A percentile compares a stretch with the other conserved stretches of the same genome.
Evolutionary conservation across 1,140 invertebrate species (phyloP).

Genomic region (Heliconius congener): DNA sequence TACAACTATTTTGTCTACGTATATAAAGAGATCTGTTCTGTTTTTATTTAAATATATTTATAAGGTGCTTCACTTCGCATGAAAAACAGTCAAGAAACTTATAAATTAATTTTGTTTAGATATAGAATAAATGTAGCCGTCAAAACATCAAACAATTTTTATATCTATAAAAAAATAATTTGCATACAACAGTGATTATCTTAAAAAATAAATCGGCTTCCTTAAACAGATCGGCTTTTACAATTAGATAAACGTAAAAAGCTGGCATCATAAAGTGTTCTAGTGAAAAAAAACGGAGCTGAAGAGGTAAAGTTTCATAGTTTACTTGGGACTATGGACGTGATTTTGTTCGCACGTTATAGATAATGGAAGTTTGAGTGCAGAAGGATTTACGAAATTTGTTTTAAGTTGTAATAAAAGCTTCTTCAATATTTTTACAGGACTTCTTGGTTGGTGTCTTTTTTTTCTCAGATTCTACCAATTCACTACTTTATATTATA

Average conservation of each 20-base stretch:
- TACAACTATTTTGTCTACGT: too few species aligned
- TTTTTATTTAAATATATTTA: neutral
- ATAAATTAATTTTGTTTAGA: too few species aligned
- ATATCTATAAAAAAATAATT: neutral
- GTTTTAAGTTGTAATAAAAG: neutral
- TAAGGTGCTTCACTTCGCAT: too few species aligned
- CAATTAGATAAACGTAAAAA: neutral
- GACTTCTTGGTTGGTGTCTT: neutral
- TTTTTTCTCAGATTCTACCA: neutral
- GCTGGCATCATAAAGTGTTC: neutral
- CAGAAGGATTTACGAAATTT: neutral
- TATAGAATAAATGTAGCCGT: neutral
- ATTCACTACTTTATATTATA: neutral
- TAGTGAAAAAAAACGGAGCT: neutral
- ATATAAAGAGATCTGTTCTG: neutral
- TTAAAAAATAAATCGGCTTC: neutral
- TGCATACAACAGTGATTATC: neutral
- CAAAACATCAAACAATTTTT: too few species aligned
- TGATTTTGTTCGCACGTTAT: slow-evolving; percentile 7
- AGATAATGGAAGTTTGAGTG: neutral
- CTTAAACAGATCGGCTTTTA: neutral
- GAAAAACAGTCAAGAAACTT: too few species aligned
- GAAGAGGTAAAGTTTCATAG: neutral
- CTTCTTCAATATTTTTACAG: neutral
- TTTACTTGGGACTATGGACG: neutral